Evolutionary conservation across 2,797 vertebrate genomes (phyloP).

Genomic region (Gastrophryne carolinensis): DNA sequence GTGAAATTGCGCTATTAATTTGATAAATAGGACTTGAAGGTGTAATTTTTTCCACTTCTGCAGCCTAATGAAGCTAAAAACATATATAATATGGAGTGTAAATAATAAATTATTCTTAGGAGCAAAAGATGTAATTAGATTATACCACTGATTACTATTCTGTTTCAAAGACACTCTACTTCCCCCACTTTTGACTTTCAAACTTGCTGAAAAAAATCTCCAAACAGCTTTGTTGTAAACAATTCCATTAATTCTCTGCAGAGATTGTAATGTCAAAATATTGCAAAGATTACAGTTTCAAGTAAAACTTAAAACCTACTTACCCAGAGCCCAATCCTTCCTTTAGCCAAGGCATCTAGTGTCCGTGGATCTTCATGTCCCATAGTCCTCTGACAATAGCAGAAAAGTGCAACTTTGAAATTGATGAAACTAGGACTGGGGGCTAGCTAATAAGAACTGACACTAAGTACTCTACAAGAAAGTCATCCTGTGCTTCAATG

Average conservation of each 20-base stretch:
- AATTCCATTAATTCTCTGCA: not conserved
- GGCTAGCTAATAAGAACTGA: no score
- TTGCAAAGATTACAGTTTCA: no score
- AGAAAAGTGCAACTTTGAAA: no score
- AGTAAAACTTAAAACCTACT: no score
- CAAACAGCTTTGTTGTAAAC: not conserved
- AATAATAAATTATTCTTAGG: slow-evolving; percentile 85
- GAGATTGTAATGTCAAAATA: no score
- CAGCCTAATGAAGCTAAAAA: slow-evolving; percentile 85
- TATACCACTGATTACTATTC: slow-evolving; percentile 76
- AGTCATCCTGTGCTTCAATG: no score
- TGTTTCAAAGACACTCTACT: slow-evolving; percentile 67
- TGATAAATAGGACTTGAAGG: slow-evolving; percentile 85
- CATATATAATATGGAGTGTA: slow-evolving; percentile 85
- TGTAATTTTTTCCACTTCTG: slow-evolving; percentile 84
- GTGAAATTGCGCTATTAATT: slow-evolving; percentile 84
- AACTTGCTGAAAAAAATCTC: slow-evolving; percentile 67
- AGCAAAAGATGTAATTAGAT: slow-evolving; percentile 84
- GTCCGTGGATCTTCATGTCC: no score
- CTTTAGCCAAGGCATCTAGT: no score
- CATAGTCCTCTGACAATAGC: no score
- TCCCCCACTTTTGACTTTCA: slow-evolving; percentile 71
- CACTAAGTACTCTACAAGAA: no score
- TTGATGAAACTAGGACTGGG: no score
- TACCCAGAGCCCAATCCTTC: no score